Conservation (phyloP, 2,113 vertebrate species). For the Ciconia maguari region DNA sequence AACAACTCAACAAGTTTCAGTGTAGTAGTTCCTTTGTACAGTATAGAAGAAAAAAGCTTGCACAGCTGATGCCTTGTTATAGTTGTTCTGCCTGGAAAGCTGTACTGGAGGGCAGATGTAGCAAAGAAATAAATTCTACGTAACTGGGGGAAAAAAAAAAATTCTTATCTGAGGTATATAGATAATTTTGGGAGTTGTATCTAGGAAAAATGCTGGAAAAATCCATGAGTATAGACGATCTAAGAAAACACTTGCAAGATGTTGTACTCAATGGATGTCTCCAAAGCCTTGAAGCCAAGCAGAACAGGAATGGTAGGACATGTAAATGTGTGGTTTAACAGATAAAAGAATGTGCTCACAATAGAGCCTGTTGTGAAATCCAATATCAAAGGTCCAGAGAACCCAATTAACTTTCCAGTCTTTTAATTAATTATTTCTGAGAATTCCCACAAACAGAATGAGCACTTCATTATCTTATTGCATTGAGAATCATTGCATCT, state of each 20-base stretch:
- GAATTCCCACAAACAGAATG: not conserved
- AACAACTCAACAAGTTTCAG: not conserved
- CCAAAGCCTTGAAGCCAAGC: not conserved
- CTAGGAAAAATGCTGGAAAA: not conserved
- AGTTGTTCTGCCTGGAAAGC: not conserved
- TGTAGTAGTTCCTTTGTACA: not conserved
- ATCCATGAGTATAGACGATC: not conserved
- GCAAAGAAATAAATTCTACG: not conserved
- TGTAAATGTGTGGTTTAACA: not conserved
- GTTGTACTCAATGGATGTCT: not conserved
- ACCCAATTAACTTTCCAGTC: not conserved
- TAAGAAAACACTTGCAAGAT: not conserved
- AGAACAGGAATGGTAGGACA: not conserved
- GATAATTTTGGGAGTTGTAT: not conserved
- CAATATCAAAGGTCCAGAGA: not conserved
- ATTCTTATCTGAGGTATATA: not conserved
- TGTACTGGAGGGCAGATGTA: not conserved
- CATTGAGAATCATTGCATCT: not conserved
- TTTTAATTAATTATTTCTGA: not conserved
- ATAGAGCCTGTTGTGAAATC: not conserved
- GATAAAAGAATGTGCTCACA: not conserved
- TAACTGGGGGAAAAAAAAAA: not conserved
- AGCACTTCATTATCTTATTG: not conserved
- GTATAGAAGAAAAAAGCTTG: not conserved
- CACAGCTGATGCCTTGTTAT: not conserved